Base-by-base conservation (phyloP, 2,888 invertebrate genomes). In the Rhimphoctona megacephalus region DNA sequence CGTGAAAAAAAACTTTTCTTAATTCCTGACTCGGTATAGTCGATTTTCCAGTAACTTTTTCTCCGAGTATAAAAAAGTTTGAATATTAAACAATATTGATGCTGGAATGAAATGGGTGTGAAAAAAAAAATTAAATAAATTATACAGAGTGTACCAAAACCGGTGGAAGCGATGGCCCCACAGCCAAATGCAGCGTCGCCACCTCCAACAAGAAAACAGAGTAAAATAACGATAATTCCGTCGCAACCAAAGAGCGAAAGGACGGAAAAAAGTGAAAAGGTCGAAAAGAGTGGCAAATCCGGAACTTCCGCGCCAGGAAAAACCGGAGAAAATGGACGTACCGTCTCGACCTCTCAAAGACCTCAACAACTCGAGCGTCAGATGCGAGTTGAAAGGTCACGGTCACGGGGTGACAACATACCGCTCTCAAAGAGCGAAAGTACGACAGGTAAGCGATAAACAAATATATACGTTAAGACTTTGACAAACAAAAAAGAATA, bases 211-310 rank as follows among this genome's bases (percentile, higher is more conserved):
- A 91, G 94, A 36, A 94, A 94, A 89, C 94, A 94, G 88, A 95
- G 94, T 90, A 95, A 94, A 92, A 94, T 95, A 89, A 94, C 94
- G 79, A 95, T 95, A 90, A 93, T 94, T 82, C 94, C 95, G n/a
- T 92, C 94, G 52, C 94, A 94, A 88, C 92, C 94, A 67, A 92
- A 92, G 82, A 91, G 86, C 84, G 93, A 92, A 64, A 92, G 43
- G 19, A 11, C 30, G 67, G 67, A 54, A 54, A 82, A 61, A 25
- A 33, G n/a, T 57, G 66, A 54, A 46, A 82, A 79, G 14, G 76
- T 72, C 66, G 83, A 76, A 57, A 79, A 70, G 36, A 85, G 43
- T 39, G 73, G 66, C n/a, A 86, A 86, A 54, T 66, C 78, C 5
- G 72, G 52, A 36, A 46, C 87, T 67, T 22, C 83, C 7, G 72